Conservation (phyloP, 92 coral and sea anemone genomes). For the Zoanthus solanderi region DNA sequence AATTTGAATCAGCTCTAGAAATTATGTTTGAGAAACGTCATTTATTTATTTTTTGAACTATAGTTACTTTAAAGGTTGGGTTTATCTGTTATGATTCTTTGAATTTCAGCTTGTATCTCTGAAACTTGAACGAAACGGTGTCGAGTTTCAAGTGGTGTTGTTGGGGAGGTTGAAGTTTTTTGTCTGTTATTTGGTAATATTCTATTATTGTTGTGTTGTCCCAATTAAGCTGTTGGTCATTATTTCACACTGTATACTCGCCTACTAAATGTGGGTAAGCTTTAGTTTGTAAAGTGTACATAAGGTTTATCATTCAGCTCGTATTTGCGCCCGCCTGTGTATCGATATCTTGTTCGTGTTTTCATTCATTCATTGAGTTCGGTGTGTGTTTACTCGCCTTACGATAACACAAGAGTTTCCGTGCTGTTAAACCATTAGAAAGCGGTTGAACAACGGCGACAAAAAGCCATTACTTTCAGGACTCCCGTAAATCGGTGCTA, state of each 20-base stretch:
- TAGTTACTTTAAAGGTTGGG: neutral
- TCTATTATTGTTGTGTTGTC: neutral
- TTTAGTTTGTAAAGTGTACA: slow-evolving; percentile 5
- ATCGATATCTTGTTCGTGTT: neutral
- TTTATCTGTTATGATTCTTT: slow-evolving; percentile 8
- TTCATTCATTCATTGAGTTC: slow-evolving; percentile 30
- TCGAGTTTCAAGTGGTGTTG: slow-evolving; percentile 3
- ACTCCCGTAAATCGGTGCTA: neutral
- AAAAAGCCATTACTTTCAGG: neutral
- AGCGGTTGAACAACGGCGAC: neutral
- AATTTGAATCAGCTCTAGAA: slow-evolving; percentile 5
- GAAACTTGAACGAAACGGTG: neutral
- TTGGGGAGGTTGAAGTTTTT: neutral
- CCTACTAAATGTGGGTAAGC: slow-evolving; percentile 2
- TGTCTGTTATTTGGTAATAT: slow-evolving; percentile 2
- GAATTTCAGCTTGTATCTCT: neutral
- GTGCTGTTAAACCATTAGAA: slow-evolving; percentile 2
- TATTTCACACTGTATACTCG: neutral
- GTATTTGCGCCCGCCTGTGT: neutral
- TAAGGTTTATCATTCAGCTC: slow-evolving; percentile 2
- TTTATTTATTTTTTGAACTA: neutral
- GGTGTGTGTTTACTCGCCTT: slow-evolving; percentile 18
- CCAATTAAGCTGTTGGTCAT: neutral
- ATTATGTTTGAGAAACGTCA: neutral
- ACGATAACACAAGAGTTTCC: slow-evolving; percentile 13